Base-by-base conservation (phyloP, 2,113 vertebrate genomes). In the Pholis gunnellus region DNA sequence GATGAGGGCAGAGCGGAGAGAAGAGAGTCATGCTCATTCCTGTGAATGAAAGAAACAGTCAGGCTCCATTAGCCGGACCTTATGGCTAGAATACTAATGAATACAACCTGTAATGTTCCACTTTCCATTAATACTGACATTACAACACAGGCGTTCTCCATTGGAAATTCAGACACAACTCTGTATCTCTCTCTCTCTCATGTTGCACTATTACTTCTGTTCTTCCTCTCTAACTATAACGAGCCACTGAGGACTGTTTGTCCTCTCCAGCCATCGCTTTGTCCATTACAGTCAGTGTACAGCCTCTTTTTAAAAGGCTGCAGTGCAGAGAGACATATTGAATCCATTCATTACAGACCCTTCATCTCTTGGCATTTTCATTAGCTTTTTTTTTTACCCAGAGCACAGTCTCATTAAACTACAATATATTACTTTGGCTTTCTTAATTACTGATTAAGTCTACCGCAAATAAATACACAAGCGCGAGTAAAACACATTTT, bases 31-130 rank as follows among this genome's bases (percentile, higher is more conserved):
- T 65, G 48, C 66, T 90, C 77, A 75, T 89, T 86, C 81, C 78
- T 88, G 79, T 86, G 83, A 85, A 81, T 84, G 69, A 84, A 85
- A 34, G 74, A 78, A 75, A 82, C 72, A 82, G 87, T 78, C 77
- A 66, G 25, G 65, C 83, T 84, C 61, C 74, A 70, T 85, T 82
- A 69, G 64, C 40, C 69, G 73, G 85, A 82, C 75, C 56, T 80
- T 36, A 60, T 69, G 78, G 79, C 66, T 50, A 64, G 66, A 85
- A 82, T 78, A 78, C 67, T 27, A 79, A 78, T 56, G 15, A 64
- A 72, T 56, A 10, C 72, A 83, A 70, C 40, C 66, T 60, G 48
- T 61, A 82, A 82, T 29, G 36, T 78, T 84, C 34, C 52, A 29
- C 63, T 76, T 83, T 65, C 42, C 48, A 61, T 78, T 36, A 56